A percentile compares a stretch with the other conserved stretches of the same genome.
Conservation (phyloP, 2,888 invertebrate species). For the Apantesis nais region DNA sequence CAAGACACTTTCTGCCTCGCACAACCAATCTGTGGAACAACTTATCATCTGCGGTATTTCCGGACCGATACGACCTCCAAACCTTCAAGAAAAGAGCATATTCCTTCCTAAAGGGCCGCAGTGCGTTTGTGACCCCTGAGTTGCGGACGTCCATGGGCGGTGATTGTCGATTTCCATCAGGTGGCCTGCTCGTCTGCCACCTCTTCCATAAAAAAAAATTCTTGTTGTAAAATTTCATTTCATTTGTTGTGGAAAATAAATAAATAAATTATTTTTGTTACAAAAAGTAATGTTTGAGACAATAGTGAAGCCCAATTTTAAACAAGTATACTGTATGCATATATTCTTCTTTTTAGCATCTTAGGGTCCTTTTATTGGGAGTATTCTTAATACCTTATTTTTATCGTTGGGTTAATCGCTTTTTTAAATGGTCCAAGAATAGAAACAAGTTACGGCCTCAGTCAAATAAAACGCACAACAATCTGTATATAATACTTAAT, state of each 20-base stretch:
- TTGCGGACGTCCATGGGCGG: too few species aligned
- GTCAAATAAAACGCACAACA: not conserved
- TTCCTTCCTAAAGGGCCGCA: too few species aligned
- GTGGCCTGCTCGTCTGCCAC: too few species aligned
- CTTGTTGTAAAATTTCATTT: not conserved
- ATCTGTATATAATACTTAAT: not conserved
- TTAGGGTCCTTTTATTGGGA: not conserved
- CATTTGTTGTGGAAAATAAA: not conserved
- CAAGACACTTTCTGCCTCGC: too few species aligned
- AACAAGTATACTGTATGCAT: not conserved
- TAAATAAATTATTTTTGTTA: too few species aligned
- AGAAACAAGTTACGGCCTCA: not conserved
- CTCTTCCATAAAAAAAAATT: too few species aligned
- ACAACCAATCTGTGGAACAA: too few species aligned
- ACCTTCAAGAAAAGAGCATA: too few species aligned
- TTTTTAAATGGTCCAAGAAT: not conserved
- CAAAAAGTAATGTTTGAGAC: not conserved
- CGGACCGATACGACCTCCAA: too few species aligned
- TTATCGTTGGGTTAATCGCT: not conserved
- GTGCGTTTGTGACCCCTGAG: too few species aligned
- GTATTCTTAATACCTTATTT: not conserved
- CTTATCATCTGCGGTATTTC: too few species aligned
- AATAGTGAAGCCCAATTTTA: not conserved
- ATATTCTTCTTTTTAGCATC: not conserved
- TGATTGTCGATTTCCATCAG: too few species aligned